Percentiles rank a stretch among this genome's conserved stretches.
phyloP scores from a whole-genome alignment of 1,140 invertebrate species.

The Pygmarrhopalites habei region DNA sequence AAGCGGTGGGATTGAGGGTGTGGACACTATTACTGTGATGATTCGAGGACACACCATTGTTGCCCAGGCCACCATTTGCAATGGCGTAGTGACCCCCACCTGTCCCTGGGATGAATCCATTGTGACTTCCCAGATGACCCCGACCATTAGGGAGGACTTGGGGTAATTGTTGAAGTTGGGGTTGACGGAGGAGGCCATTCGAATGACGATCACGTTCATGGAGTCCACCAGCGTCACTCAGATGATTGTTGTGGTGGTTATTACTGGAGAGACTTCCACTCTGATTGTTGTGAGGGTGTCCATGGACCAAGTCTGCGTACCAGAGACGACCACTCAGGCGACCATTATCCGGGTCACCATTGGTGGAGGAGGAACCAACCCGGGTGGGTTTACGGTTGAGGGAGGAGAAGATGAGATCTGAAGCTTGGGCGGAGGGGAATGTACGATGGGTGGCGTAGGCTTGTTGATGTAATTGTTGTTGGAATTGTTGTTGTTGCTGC shows the following conservation, averaged over 20 bases:
- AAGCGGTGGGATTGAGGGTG: slow-evolving; percentile 24
- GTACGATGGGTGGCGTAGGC: slow-evolving; percentile 37
- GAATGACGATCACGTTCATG: not conserved
- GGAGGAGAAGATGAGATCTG: slow-evolving; percentile 37
- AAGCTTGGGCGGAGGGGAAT: slow-evolving; percentile 35
- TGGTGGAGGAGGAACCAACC: not conserved
- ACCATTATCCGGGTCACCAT: slow-evolving; percentile 2
- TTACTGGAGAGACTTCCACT: slow-evolving; percentile 10
- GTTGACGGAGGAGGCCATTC: not conserved
- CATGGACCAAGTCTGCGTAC: slow-evolving; percentile 33
- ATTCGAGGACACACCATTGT: slow-evolving; percentile 7
- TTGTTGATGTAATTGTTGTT: slow-evolving; percentile 17
- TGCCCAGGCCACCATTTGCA: not conserved
- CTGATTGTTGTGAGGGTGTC: slow-evolving; percentile 21
- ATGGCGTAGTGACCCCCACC: not conserved
- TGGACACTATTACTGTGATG: slow-evolving; percentile 1
- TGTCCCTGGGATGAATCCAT: slow-evolving; percentile 21
- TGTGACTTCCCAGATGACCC: slow-evolving; percentile 1
- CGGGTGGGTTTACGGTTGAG: slow-evolving; percentile 29
- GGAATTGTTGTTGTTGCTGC: slow-evolving; percentile 25
- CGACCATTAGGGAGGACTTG: slow-evolving; percentile 16
- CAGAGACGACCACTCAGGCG: slow-evolving; percentile 19
- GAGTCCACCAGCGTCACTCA: too few species aligned
- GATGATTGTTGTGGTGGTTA: slow-evolving; percentile 19
- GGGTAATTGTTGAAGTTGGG: slow-evolving; percentile 16